Evolutionary conservation across 2,888 invertebrate genomes (phyloP), one percentile per base, ranked within the genome.

Genomic region (Parnassius orleans): DNA sequence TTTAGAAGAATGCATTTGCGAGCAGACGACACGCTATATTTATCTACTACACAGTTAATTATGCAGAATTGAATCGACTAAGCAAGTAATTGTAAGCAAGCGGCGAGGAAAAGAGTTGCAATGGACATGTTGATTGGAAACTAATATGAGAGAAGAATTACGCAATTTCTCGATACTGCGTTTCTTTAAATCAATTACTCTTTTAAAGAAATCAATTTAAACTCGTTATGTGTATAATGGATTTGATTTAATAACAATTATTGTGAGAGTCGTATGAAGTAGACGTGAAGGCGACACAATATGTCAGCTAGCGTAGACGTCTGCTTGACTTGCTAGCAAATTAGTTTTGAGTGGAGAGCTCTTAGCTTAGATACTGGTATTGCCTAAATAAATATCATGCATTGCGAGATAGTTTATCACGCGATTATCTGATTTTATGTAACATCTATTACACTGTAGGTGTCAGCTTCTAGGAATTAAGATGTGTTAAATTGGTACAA

Each of bases 101-200:
- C 50, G 46, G 46, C 47, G 50, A 52, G 58, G 51, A 58, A 60
- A 62, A 51, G 57, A 56, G 48, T 55, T 63, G 70, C 73, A 72
- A 72, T 70, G 62, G 72, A 60, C 63, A 57, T n/a, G n/a, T n/a
- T n/a, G 5, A 33, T 33, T 51, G 15, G 19, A 19, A 51, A 48
- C 3, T 46, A 14, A 19, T 68, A 63, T 65, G 57, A 67, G 63
- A 33, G 3, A 57, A 50, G 57, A 61, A 19, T 66, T 63, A 61
- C 53, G 60, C 12, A 58, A 44, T 64, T 58, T 57, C 55, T 68
- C 65, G 12, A 33, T 43, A 33, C 15, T 51, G 50, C 46, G 56
- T 56, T 51, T 55, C 44, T 44, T 51, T 51, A 33, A 56, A 42
- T 52, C 15, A 41, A 56, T 56, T 56, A 19, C 51, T 57, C 33